Percentiles rank a stretch among this genome's conserved stretches.
Conservation (phyloP, 2,888 invertebrate genomes). For the Catocala sponsa region DNA sequence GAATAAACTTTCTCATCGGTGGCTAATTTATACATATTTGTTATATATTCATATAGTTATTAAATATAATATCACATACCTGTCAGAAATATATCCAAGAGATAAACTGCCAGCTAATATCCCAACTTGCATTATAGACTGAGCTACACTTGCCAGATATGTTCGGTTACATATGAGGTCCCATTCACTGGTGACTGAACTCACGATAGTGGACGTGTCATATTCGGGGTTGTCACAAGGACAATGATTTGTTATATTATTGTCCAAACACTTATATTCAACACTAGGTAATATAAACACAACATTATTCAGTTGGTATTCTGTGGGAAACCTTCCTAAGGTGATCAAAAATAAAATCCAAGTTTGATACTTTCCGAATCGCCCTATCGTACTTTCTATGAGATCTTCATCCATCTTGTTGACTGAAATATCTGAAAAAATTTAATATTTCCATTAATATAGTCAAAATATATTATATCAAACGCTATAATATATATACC, state of each 20-base stretch:
- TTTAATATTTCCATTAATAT: too few relatives aligned
- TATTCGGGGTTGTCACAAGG: conserved; percentile 84
- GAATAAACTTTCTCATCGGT: too few relatives aligned
- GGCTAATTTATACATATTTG: too few relatives aligned
- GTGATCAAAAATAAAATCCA: conserved; percentile 82
- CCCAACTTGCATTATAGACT: conserved; percentile 87
- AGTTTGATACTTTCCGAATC: conserved; percentile 87
- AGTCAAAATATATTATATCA: too few relatives aligned
- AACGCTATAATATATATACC: too few relatives aligned
- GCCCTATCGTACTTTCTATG: conserved; percentile 82
- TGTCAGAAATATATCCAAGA: conserved; percentile 85
- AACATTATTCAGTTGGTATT: conserved; percentile 87
- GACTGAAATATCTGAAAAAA: conserved; percentile 6
- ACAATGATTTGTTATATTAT: conserved; percentile 74
- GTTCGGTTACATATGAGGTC: conserved; percentile 88
- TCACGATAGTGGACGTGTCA: conserved; percentile 82
- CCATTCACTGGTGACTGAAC: conserved; percentile 89
- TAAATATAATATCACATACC: conserved; percentile 53
- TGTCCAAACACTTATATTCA: conserved; percentile 80
- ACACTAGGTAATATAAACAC: conserved; percentile 87
- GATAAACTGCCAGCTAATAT: conserved; percentile 86
- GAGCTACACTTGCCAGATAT: conserved; percentile 85
- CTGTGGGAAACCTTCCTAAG: conserved; percentile 86
- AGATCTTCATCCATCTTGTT: conserved; percentile 58
- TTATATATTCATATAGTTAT: too few relatives aligned